Conservation (phyloP, 2,797 vertebrate genomes). For the Mus caroli region DNA sequence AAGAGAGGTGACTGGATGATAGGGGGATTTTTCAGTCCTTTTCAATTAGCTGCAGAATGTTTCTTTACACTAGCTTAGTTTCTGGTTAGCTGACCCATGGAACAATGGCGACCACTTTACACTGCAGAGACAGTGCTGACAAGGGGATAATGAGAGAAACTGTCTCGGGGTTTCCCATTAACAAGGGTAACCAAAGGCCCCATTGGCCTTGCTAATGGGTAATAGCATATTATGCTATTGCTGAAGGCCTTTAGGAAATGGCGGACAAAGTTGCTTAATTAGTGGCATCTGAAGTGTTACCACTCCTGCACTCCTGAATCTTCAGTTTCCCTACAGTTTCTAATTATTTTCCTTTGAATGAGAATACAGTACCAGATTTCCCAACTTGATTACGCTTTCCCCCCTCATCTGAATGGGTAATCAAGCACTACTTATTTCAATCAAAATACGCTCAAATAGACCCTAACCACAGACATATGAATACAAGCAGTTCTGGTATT, state of each 20-base stretch:
- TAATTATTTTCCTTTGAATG: constrained; percentile 90
- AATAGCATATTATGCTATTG: constrained; percentile 89
- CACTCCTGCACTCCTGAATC: constrained; percentile 86
- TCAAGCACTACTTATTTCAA: constrained; percentile 90
- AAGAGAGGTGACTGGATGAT: constrained; percentile 87
- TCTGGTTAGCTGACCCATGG: constrained; percentile 90
- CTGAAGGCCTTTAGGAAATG: constrained; percentile 89
- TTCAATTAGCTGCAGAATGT: constrained; percentile 90
- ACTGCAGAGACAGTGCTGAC: constrained; percentile 88
- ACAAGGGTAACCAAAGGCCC: constrained; percentile 89
- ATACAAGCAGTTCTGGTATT: constrained; percentile 90
- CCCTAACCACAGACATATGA: constrained; percentile 89
- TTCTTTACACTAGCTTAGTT: constrained; percentile 90
- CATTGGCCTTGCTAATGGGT: constrained; percentile 88
- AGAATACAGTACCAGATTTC: constrained; percentile 88
- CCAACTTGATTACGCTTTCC: constrained; percentile 86
- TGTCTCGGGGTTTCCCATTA: constrained; percentile 91
- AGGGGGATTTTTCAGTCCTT: constrained; percentile 89
- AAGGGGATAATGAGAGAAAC: constrained; percentile 92
- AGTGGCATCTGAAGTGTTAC: constrained; percentile 91
- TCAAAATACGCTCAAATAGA: constrained; percentile 90
- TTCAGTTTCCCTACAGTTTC: constrained; percentile 89
- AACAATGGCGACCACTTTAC: constrained; percentile 90
- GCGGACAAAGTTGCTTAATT: constrained; percentile 91
- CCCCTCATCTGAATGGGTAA: constrained; percentile 89